Evolutionary conservation across 1,140 invertebrate genomes (phyloP).

Genomic region (Hycleus phaleratus): DNA sequence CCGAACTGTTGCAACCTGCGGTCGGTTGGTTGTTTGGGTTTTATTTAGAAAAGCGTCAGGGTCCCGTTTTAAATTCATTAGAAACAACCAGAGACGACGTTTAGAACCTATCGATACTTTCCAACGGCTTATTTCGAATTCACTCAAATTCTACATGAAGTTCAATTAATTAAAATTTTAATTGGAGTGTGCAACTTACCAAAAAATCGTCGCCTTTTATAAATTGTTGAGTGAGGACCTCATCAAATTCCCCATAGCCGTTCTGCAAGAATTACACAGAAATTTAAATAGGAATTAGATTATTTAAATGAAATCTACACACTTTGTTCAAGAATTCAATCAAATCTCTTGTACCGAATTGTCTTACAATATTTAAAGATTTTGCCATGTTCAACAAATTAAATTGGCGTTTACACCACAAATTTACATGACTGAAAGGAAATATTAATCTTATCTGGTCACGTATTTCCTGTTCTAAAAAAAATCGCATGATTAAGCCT

Average conservation of each 20-base stretch:
- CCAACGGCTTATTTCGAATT: slow-evolving; percentile 1
- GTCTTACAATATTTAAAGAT: slow-evolving; percentile 6
- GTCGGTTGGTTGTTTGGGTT: neutral
- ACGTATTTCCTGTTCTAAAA: too few species aligned
- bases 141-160: neutral
- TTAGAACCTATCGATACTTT: neutral
- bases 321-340: slow-evolving; percentile 8
- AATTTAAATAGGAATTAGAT: neutral
- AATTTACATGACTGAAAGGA: too few species aligned
- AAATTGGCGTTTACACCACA: too few species aligned
- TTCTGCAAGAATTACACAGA: slow-evolving; percentile 2
- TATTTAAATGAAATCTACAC: neutral
- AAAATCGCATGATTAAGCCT: too few species aligned
- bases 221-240: neutral
- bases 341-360: neutral
- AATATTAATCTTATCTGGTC: too few species aligned
- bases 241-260: slow-evolving; percentile 8
- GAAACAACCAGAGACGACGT: neutral
- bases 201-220: slow-evolving; percentile 11
- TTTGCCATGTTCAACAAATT: neutral
- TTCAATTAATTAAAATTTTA: neutral
- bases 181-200: slow-evolving; percentile 3
- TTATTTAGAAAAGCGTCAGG: neutral
- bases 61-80: neutral
- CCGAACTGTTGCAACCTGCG: neutral